Evolutionary conservation across 2,797 vertebrate species (phyloP).

Genomic region (Sebastolobus alascanus): DNA sequence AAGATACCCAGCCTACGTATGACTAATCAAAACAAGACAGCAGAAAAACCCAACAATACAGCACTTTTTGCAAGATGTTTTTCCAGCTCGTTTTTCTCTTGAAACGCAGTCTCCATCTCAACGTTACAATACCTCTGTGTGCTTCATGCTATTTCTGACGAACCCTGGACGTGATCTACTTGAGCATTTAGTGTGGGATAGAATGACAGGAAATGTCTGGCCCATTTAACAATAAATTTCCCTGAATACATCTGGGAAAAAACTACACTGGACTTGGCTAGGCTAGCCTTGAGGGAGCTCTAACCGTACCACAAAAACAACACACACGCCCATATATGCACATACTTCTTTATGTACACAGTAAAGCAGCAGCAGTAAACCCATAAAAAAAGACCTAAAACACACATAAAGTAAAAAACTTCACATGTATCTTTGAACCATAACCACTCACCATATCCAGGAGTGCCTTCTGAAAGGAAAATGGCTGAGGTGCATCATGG

Average conservation of each 20-base stretch:
- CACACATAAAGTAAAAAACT: slow-evolving; percentile 1
- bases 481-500: slow-evolving; percentile 84
- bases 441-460: slow-evolving; percentile 87
- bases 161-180: slow-evolving; percentile 57
- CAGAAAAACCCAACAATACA: slow-evolving; percentile 37
- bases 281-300: slow-evolving; percentile 46
- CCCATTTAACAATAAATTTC: slow-evolving; percentile 81
- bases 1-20: slow-evolving; percentile 56
- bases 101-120: slow-evolving; percentile 25
- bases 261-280: slow-evolving; percentile 40
- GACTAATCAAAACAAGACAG: slow-evolving; percentile 68
- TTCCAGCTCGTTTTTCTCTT: slow-evolving; percentile 3
- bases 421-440: background rate
- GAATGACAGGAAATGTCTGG: slow-evolving; percentile 83
- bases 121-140: slow-evolving; percentile 30
- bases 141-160: slow-evolving; percentile 57
- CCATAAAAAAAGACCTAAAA: slow-evolving; percentile 1
- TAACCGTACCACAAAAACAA: slow-evolving; percentile 57
- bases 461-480: slow-evolving; percentile 86
- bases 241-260: slow-evolving; percentile 65
- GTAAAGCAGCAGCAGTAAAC: background rate
- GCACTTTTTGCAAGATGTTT: slow-evolving; percentile 30
- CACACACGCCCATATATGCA: slow-evolving; percentile 21
- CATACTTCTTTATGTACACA: background rate
- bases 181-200: slow-evolving; percentile 72